phyloP scores from a whole-genome alignment of 2,113 vertebrate species.

The Cinclus cinclus region DNA sequence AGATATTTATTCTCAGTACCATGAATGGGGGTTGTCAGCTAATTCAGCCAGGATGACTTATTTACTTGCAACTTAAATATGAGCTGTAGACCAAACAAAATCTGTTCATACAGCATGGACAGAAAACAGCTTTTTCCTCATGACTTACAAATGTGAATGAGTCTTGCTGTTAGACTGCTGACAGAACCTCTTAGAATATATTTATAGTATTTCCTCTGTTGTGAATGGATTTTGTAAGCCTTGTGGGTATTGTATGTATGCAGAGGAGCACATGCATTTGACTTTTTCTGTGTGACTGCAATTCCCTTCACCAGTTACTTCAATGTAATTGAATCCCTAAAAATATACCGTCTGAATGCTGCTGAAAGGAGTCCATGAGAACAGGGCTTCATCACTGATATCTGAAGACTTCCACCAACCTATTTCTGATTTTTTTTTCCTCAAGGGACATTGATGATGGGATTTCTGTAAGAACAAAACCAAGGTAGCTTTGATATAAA shows the following conservation, averaged over 20 bases:
- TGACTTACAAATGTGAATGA: constrained; percentile 36
- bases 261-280: background rate
- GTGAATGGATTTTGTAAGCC: constrained; percentile 12
- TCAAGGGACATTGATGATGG: background rate
- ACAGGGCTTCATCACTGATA: background rate
- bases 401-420: background rate
- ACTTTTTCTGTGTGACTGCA: background rate
- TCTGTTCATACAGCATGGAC: constrained; percentile 44
- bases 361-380: background rate
- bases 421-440: background rate
- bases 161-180: background rate
- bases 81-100: constrained; percentile 65
- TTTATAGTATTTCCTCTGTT: background rate
- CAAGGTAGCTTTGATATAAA: background rate
- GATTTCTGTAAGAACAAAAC: background rate
- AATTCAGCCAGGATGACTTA: constrained; percentile 50
- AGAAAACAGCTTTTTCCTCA: constrained; percentile 34
- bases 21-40: background rate
- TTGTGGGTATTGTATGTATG: background rate
- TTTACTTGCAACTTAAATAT: constrained; percentile 52
- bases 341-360: background rate
- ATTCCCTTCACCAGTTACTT: background rate
- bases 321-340: background rate
- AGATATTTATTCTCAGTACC: constrained; percentile 40
- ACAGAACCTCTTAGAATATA: constrained; percentile 20